These are phyloP conservation scores for Sarcophaga carnaria DNA, from an alignment of 2,888 invertebrate species.

Conservation along the genomic window DNA sequence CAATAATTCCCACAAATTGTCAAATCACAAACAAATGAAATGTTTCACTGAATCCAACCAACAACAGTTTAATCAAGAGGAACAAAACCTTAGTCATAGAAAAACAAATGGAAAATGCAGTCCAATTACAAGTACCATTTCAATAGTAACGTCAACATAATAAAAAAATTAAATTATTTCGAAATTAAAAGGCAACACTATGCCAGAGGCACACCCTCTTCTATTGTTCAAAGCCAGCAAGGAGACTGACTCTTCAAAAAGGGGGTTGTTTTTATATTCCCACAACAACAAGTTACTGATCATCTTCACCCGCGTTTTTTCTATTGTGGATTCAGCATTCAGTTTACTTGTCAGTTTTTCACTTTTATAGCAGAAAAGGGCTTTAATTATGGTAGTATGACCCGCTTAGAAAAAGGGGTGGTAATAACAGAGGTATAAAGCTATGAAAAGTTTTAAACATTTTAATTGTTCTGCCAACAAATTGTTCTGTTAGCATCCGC, in stretches of 20 bases:
- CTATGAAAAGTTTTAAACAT: neutral
- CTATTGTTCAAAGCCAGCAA: slow-evolving; percentile 1
- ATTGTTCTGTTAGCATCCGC: neutral
- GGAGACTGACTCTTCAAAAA: neutral
- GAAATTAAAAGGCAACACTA: slow-evolving; percentile 66
- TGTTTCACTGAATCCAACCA: neutral
- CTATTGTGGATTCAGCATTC: slow-evolving; percentile 38
- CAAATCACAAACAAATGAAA: slow-evolving; percentile 60
- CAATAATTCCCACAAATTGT: slow-evolving; percentile 69
- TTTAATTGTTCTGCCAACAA: neutral
- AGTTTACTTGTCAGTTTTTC: slow-evolving; percentile 62
- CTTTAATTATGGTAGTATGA: slow-evolving; percentile 56
- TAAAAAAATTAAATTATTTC: slow-evolving; percentile 64
- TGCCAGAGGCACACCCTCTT: slow-evolving; percentile 55
- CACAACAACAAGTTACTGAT: slow-evolving; percentile 61
- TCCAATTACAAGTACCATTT: slow-evolving; percentile 48
- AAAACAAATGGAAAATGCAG: neutral
- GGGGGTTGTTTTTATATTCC: slow-evolving; percentile 58
- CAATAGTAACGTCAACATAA: slow-evolving; percentile 45
- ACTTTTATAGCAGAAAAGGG: slow-evolving; percentile 36
- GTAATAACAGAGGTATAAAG: slow-evolving; percentile 10
- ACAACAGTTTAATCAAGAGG: slow-evolving; percentile 40
- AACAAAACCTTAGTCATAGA: slow-evolving; percentile 29
- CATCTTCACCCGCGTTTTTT: slow-evolving; percentile 56
- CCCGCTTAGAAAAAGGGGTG: slow-evolving; percentile 26